A percentile compares a stretch with the other conserved stretches of the same genome.
Conservation (phyloP, 1,140 invertebrate species). For the Magallana ariakensis region DNA sequence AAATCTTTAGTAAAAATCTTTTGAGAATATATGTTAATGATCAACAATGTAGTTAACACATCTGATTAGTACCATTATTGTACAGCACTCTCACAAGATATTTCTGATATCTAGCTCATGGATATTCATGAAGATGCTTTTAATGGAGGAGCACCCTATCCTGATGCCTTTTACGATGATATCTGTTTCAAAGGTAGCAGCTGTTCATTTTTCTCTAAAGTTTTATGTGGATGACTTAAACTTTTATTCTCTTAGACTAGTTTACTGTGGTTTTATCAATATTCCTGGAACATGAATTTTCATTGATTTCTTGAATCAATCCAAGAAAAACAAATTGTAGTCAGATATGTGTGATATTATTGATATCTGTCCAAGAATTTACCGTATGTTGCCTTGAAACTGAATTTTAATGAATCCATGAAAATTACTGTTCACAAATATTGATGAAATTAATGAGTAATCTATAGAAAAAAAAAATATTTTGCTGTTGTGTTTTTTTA, state of each 20-base stretch:
- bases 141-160: conserved; percentile 76
- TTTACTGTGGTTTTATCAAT: background rate
- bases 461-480: background rate
- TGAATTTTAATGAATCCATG: no score
- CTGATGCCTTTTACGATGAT: conserved; percentile 74
- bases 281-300: background rate
- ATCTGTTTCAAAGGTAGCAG: conserved; percentile 71
- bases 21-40: no score
- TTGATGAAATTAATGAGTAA: no score
- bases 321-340: background rate
- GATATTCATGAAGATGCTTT: conserved; percentile 76
- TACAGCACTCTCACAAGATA: no score
- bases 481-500: conserved; percentile 38
- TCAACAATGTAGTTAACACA: no score
- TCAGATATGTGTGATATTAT: no score
- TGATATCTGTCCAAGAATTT: no score
- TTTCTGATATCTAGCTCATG: conserved; percentile 64
- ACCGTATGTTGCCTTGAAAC: no score
- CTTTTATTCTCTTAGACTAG: background rate
- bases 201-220: no score
- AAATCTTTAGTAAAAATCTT: no score
- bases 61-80: no score
- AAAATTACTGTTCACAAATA: no score
- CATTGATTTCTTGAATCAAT: background rate
- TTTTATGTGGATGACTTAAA: background rate